A percentile compares a stretch with the other conserved stretches of the same genome.
phyloP scores from a whole-genome alignment of 2,797 vertebrate genomes.

The Loris lydekkerianus region DNA sequence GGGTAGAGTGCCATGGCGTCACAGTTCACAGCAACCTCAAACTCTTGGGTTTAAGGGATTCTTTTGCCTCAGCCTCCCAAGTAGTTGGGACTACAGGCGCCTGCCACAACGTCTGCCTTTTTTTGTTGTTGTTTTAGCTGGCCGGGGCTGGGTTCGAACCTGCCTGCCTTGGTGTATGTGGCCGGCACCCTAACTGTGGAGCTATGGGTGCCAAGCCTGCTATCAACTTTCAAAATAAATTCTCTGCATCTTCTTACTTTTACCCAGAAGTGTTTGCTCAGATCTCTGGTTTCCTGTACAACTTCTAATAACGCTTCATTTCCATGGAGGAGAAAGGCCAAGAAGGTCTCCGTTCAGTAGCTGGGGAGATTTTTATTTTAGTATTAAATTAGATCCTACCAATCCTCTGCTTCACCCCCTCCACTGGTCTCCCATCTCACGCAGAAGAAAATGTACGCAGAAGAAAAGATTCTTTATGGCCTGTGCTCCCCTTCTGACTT shows the following conservation, averaged over 20 bases:
- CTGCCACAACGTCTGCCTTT: no score
- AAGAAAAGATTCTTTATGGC: not conserved
- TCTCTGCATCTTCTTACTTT: not conserved
- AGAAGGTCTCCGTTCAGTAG: not conserved
- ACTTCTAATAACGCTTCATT: constrained; percentile 29
- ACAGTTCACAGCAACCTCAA: no score
- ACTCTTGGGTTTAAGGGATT: no score
- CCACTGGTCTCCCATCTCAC: not conserved
- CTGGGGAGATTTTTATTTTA: not conserved
- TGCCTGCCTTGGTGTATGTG: no score
- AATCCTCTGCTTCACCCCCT: not conserved
- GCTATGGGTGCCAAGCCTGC: not conserved
- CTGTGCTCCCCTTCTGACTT: not conserved
- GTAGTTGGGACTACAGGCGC: no score
- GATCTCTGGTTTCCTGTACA: not conserved
- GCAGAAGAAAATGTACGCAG: not conserved
- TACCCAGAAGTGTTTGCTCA: not conserved
- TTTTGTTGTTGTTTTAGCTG: no score
- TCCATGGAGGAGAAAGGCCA: not conserved
- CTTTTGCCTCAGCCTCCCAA: no score
- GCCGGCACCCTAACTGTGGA: no score
- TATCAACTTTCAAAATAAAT: constrained; percentile 30
- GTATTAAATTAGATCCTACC: not conserved
- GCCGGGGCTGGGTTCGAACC: no score
- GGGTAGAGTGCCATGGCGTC: no score